These are phyloP conservation scores for Sceloporus tristichus DNA, from an alignment of 2,113 vertebrate genomes.

Conservation along the genomic window DNA sequence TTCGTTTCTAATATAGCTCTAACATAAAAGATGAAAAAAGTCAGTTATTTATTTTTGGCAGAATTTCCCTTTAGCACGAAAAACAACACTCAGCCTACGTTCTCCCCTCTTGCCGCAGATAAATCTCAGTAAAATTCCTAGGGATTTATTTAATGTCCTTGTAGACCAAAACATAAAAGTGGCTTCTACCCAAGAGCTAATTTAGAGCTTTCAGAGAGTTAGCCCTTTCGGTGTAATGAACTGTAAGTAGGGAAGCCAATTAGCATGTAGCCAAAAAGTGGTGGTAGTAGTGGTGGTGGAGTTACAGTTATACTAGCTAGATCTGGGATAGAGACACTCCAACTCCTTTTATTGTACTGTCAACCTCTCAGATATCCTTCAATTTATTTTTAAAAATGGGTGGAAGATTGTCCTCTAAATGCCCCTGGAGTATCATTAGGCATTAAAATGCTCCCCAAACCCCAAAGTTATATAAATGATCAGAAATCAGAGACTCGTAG, in stretches of 20 bases:
- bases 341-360: too few relatives aligned
- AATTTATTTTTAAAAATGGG: too few relatives aligned
- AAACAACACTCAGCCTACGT: conserved; percentile 64
- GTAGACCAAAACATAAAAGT: conserved; percentile 55
- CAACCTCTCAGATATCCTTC: too few relatives aligned
- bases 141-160: conserved; percentile 68
- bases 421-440: too few relatives aligned
- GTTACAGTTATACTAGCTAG: neutral
- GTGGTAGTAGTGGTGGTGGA: neutral
- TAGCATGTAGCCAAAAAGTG: neutral
- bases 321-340: neutral
- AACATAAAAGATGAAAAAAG: conserved; percentile 63
- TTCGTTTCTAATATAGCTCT: conserved; percentile 61
- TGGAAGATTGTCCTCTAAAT: too few relatives aligned
- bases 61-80: conserved; percentile 63
- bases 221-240: conserved; percentile 51
- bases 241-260: conserved; percentile 43
- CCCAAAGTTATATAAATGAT: too few relatives aligned
- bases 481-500: too few relatives aligned
- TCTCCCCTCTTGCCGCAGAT: conserved; percentile 60
- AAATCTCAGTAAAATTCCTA: conserved; percentile 63
- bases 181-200: conserved; percentile 53
- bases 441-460: too few relatives aligned
- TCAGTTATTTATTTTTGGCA: conserved; percentile 73
- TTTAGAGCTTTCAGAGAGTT: conserved; percentile 49